A percentile compares a stretch with the other conserved stretches of the same genome.
phyloP scores from a whole-genome alignment of 2,888 invertebrate species.

The Metopia argyrocephala region DNA sequence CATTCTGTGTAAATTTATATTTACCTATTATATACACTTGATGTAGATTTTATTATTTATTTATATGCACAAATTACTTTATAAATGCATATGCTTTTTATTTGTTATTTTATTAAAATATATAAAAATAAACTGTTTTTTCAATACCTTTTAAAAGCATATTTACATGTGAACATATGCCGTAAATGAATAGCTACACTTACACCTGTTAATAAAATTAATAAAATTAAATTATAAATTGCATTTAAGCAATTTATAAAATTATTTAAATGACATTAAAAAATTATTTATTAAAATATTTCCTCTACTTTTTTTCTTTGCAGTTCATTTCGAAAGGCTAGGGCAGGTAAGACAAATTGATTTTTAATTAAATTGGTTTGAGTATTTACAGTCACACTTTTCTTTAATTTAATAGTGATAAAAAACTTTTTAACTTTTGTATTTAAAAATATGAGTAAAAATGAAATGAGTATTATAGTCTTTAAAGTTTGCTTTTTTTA shows the following conservation, averaged over 20 bases:
- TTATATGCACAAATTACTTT: not conserved
- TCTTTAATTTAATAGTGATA: too few species aligned
- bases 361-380: too few species aligned
- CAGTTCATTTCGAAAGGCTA: too few species aligned
- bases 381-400: too few species aligned
- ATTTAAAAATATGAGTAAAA: too few species aligned
- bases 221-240: conserved; percentile 43
- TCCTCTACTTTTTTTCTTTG: not conserved
- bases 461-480: too few species aligned
- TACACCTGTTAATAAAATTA: conserved; percentile 27
- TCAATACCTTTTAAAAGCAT: too few species aligned
- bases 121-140: not conserved
- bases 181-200: too few species aligned
- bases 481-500: too few species aligned
- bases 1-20: not conserved
- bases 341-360: too few species aligned
- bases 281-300: conserved; percentile 7
- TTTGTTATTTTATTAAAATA: not conserved
- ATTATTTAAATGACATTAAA: conserved; percentile 36
- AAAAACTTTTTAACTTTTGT: too few species aligned
- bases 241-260: conserved; percentile 53
- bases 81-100: not conserved
- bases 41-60: not conserved
- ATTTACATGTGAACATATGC: too few species aligned
- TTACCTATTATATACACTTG: conserved; percentile 12